Evolutionary conservation across 23 tunicate species (phyloP).

Genomic region (Ciona savignyi): DNA sequence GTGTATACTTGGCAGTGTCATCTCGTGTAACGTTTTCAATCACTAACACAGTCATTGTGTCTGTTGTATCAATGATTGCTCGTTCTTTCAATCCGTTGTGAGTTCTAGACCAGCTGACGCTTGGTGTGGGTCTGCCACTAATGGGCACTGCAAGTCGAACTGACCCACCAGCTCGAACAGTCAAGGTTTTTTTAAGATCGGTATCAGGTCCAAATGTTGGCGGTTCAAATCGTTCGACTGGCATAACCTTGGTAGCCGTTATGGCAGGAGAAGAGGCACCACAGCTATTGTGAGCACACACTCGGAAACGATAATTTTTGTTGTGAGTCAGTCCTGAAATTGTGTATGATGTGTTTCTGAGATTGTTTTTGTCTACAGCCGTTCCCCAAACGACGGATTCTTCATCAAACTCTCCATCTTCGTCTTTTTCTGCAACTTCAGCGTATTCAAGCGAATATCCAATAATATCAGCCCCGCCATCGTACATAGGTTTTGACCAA

Average conservation of each 20-base stretch:
- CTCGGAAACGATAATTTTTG: slow-evolving; percentile 61
- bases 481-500: slow-evolving; percentile 62
- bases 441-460: slow-evolving; percentile 73
- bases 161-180: slow-evolving; percentile 70
- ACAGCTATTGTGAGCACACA: slow-evolving; percentile 33
- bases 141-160: slow-evolving; percentile 68
- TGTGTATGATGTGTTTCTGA: slow-evolving; percentile 14
- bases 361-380: slow-evolving; percentile 12
- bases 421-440: slow-evolving; percentile 32
- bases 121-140: slow-evolving; percentile 79
- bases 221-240: slow-evolving; percentile 28
- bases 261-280: slow-evolving; percentile 11
- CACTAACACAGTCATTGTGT: slow-evolving; percentile 59
- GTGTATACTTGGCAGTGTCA: slow-evolving; percentile 57
- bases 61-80: slow-evolving; percentile 77
- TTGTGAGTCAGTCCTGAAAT: slow-evolving; percentile 15
- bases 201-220: slow-evolving; percentile 54
- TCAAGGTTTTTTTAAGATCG: slow-evolving; percentile 43
- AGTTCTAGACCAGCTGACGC: slow-evolving; percentile 65
- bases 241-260: slow-evolving; percentile 18
- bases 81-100: slow-evolving; percentile 63
- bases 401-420: background rate
- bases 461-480: slow-evolving; percentile 53
- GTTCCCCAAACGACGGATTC: slow-evolving; percentile 6
- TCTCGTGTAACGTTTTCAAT: slow-evolving; percentile 73